A percentile compares a stretch with the other conserved stretches of the same genome.
Conservation (phyloP, 1,140 invertebrate genomes). For the Dendroctonus valens region DNA sequence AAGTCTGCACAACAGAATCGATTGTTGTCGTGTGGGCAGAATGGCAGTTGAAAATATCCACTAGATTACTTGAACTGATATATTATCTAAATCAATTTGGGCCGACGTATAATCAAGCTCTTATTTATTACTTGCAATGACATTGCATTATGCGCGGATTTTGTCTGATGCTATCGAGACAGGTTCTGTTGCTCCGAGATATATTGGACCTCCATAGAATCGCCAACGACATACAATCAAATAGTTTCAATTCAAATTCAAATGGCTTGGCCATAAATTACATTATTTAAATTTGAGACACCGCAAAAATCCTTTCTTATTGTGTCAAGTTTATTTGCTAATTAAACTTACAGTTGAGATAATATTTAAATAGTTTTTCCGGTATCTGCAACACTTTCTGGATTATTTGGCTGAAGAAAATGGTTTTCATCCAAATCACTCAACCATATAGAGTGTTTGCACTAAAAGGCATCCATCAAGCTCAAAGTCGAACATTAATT, state of each 20-base stretch:
- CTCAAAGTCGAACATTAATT: not conserved
- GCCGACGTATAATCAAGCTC: conserved; percentile 20
- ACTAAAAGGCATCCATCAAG: not conserved
- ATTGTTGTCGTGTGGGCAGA: conserved; percentile 1
- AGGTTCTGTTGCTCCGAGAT: conserved; percentile 11
- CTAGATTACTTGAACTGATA: conserved; percentile 15
- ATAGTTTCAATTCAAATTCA: conserved; percentile 16
- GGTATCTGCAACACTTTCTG: too few relatives aligned
- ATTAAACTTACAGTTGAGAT: too few relatives aligned
- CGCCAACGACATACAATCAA: conserved; percentile 11
- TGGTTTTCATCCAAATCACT: too few relatives aligned
- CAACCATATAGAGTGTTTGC: too few relatives aligned
- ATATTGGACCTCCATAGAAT: conserved; percentile 14
- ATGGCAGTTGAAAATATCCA: conserved; percentile 1
- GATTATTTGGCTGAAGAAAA: too few relatives aligned
- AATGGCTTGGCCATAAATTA: not conserved
- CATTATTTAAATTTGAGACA: too few relatives aligned
- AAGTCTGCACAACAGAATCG: not conserved
- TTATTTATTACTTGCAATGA: conserved; percentile 25
- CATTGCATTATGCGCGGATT: conserved; percentile 19
- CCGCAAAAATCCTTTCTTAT: too few relatives aligned
- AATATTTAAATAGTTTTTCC: too few relatives aligned
- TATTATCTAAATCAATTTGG: conserved; percentile 27
- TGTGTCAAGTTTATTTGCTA: too few relatives aligned
- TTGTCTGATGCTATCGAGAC: conserved; percentile 12